phyloP scores from a whole-genome alignment of 2,113 vertebrate species.

The Indicator maculatus region DNA sequence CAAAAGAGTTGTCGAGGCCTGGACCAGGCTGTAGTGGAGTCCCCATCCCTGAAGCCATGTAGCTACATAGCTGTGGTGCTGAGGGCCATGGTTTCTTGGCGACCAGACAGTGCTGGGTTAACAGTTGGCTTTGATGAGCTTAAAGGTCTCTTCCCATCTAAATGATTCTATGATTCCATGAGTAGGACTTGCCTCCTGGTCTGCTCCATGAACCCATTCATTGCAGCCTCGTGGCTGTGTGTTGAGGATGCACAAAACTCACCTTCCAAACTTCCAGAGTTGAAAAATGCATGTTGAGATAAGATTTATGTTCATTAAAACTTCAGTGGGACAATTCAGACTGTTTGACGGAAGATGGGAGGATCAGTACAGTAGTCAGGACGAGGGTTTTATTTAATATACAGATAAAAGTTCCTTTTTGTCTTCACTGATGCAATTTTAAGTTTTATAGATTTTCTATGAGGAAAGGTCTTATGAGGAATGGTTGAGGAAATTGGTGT shows the following conservation, averaged over 20 bases:
- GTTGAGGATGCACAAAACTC: too few relatives aligned
- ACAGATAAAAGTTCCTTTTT: fast-evolving
- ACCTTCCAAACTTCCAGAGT: neutral
- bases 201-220: fast-evolving
- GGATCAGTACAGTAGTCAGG: neutral
- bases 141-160: neutral
- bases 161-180: too few relatives aligned
- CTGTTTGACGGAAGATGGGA: neutral
- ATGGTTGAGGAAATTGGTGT: too few relatives aligned
- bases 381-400: neutral
- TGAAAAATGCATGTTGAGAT: neutral
- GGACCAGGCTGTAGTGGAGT: neutral
- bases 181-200: neutral
- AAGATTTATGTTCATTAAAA: fast-evolving
- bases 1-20: too few relatives aligned
- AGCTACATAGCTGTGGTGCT: neutral
- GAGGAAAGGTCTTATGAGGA: neutral
- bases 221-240: fast-evolving
- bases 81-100: neutral
- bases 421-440: neutral
- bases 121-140: neutral
- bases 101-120: too few relatives aligned
- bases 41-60: neutral
- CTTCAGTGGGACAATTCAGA: neutral
- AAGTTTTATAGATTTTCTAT: neutral